phyloP scores from a whole-genome alignment of 2,797 vertebrate species.

The Mus minutoides region DNA sequence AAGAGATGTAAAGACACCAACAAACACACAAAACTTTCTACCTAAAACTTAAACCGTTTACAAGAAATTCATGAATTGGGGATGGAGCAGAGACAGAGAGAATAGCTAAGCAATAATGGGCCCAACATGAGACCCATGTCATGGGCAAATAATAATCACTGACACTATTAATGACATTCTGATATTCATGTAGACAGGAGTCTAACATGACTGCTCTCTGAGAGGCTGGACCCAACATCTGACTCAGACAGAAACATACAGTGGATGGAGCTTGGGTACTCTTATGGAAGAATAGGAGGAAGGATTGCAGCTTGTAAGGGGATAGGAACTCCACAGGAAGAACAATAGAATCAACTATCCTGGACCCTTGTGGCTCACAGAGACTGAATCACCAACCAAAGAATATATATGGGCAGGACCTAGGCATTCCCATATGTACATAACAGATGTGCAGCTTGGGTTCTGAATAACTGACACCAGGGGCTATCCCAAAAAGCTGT shows the following conservation, averaged over 20 bases:
- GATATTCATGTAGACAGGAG: background rate
- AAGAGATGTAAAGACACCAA: background rate
- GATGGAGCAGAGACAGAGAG: background rate
- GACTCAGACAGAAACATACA: background rate
- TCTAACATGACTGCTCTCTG: background rate
- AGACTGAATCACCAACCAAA: background rate
- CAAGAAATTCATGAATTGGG: background rate
- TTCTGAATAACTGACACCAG: background rate
- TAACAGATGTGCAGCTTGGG: background rate
- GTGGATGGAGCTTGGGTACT: background rate
- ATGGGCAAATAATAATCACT: background rate
- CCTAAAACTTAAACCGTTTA: background rate
- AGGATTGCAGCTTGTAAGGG: background rate
- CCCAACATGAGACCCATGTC: background rate
- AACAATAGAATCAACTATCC: background rate
- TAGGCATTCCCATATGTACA: background rate
- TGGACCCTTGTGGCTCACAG: background rate
- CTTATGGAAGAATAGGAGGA: background rate
- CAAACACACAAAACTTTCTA: background rate
- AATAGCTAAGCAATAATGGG: background rate
- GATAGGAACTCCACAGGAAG: background rate
- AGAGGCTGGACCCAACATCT: background rate
- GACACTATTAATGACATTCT: background rate
- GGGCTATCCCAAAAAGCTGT: background rate
- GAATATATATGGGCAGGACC: too few relatives aligned